Evolutionary conservation across 2,888 invertebrate species (phyloP).

Genomic region (Xylota segnis): DNA sequence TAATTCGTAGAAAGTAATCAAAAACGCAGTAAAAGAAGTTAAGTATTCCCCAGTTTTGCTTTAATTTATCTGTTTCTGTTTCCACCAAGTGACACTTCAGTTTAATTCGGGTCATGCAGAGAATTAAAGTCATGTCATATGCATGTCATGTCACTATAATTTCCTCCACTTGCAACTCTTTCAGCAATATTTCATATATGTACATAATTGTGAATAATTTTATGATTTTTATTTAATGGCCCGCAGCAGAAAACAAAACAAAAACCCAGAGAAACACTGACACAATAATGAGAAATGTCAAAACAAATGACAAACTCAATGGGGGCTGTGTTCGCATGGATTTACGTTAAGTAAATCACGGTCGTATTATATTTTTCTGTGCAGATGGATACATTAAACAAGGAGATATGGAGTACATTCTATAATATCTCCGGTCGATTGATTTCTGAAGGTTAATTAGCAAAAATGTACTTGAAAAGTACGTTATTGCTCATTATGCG

Average conservation of each 20-base stretch:
- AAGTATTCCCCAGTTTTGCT: no score
- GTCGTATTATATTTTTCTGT: background rate
- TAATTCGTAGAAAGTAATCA: background rate
- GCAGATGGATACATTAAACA: background rate
- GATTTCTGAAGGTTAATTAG: background rate
- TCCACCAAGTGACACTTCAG: conserved; percentile 28
- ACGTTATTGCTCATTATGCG: background rate
- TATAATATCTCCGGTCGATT: background rate
- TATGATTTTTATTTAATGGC: conserved; percentile 24
- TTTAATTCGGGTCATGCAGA: conserved; percentile 32
- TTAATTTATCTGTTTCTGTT: conserved; percentile 17
- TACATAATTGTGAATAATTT: conserved; percentile 4
- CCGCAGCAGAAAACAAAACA: conserved; percentile 4
- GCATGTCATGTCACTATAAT: conserved; percentile 38
- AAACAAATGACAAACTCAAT: conserved; percentile 10
- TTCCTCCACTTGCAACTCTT: conserved; percentile 3
- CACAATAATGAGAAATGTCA: conserved; percentile 41
- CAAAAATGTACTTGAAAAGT: background rate
- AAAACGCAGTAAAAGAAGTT: background rate
- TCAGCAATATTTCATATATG: background rate
- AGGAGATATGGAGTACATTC: background rate
- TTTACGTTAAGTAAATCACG: conserved; percentile 9
- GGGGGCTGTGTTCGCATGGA: background rate
- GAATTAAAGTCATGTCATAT: conserved; percentile 31
- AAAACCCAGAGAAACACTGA: background rate